A percentile compares a stretch with the other conserved stretches of the same genome.
Conservation (phyloP, 2,797 vertebrate genomes). For the Clarias fuscus region DNA sequence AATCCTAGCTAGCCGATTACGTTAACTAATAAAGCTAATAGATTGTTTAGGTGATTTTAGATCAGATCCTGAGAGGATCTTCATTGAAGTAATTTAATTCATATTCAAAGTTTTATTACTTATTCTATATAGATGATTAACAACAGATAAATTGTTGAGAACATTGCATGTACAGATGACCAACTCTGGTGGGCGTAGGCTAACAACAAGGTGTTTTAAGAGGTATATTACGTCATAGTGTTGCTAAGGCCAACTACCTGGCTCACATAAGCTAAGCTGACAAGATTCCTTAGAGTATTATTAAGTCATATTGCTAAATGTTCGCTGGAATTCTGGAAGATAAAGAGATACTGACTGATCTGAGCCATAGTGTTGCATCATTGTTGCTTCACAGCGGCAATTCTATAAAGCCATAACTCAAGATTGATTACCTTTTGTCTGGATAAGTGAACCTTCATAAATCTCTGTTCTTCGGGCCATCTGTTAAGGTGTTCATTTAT, state of each 20-base stretch:
- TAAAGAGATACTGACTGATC: background rate
- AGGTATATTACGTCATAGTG: background rate
- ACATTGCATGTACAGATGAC: too few relatives aligned
- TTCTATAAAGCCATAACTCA: slow-evolving; percentile 17
- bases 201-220: background rate
- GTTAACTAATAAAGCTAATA: background rate
- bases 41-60: background rate
- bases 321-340: background rate
- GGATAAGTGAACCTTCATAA: slow-evolving; percentile 43
- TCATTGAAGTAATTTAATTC: background rate
- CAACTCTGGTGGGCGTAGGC: background rate
- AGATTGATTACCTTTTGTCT: slow-evolving; percentile 35
- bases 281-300: background rate
- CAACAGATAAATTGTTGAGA: background rate
- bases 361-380: background rate
- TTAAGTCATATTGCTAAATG: background rate
- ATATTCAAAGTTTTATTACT: background rate
- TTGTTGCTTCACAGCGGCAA: background rate
- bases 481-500: slow-evolving; percentile 44
- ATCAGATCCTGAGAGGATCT: background rate
- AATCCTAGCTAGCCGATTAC: background rate
- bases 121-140: background rate
- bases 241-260: background rate
- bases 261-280: background rate
- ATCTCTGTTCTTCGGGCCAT: slow-evolving; percentile 35